These are phyloP conservation scores for Bucco capensis DNA, from an alignment of 2,113 vertebrate species.

Conservation along the genomic window DNA sequence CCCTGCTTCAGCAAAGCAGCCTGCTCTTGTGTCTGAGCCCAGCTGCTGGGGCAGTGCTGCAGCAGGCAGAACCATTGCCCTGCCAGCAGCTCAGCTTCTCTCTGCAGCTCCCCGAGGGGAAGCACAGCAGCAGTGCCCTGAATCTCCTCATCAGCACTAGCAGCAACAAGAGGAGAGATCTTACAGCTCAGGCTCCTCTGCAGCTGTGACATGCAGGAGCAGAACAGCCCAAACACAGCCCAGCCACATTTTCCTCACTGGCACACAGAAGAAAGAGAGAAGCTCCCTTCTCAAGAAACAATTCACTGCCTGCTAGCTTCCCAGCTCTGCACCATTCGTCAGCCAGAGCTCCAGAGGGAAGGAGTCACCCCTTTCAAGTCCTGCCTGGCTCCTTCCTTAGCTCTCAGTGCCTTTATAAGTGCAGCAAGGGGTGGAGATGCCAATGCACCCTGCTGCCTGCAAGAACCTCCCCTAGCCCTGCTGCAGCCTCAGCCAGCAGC, in stretches of 20 bases:
- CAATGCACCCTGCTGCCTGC: not conserved
- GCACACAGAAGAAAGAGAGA: not conserved
- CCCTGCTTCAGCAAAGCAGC: too few species aligned
- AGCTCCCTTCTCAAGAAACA: not conserved
- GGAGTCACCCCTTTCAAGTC: not conserved
- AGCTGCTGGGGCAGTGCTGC: too few species aligned
- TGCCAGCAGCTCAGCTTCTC: too few species aligned
- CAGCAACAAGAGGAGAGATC: not conserved
- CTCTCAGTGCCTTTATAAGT: conserved; percentile 42
- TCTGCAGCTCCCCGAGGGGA: not conserved
- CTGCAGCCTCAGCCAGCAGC: not conserved
- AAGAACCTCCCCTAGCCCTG: conserved; percentile 34
- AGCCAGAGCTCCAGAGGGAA: not conserved
- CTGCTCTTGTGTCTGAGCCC: too few species aligned
- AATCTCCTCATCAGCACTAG: not conserved
- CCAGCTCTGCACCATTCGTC: not conserved
- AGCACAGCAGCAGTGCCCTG: too few species aligned
- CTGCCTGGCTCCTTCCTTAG: not conserved
- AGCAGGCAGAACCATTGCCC: too few species aligned
- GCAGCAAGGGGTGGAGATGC: conserved; percentile 30
- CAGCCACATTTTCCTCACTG: conserved; percentile 44
- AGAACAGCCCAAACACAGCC: conserved; percentile 16
- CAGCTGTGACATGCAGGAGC: conserved; percentile 10
- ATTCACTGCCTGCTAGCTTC: not conserved
- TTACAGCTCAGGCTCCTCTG: conserved; percentile 55